phyloP scores from a whole-genome alignment of 2,797 vertebrate genomes.

The Phylloscopus collybita region DNA sequence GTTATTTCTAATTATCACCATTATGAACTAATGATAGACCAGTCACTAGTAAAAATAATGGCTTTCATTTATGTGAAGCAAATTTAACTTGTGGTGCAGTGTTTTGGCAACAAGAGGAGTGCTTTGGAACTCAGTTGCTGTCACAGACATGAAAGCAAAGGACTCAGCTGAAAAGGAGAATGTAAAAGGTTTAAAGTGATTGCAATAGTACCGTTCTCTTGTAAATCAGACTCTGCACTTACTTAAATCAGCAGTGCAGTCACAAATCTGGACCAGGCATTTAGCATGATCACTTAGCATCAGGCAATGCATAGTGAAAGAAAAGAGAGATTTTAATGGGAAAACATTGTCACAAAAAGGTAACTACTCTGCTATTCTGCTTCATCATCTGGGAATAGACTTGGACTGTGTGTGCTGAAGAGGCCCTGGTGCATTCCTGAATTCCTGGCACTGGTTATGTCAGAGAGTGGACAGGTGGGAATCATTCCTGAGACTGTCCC shows the following conservation, averaged over 20 bases:
- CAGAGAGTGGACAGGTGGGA: background rate
- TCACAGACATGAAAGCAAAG: background rate
- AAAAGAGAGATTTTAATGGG: background rate
- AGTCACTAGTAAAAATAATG: background rate
- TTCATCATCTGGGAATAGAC: background rate
- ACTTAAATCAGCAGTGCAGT: background rate
- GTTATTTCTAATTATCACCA: slow-evolving; percentile 11
- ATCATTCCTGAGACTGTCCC: background rate
- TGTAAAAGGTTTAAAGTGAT: background rate
- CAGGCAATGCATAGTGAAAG: background rate
- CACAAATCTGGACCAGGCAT: background rate
- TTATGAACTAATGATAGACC: background rate
- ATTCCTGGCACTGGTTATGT: background rate
- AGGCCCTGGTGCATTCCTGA: background rate
- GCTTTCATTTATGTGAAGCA: background rate
- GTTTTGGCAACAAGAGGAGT: background rate
- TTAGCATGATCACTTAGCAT: background rate
- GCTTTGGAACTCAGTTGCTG: background rate
- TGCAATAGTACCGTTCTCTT: background rate
- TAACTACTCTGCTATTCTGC: background rate
- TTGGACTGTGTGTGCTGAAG: background rate
- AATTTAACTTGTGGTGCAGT: background rate
- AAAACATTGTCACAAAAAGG: background rate
- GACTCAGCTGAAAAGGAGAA: background rate
- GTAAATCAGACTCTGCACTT: background rate